Percentiles rank a stretch among this genome's conserved stretches.
Conservation (phyloP, 2,113 vertebrate genomes). For the Platycercus adscitus region DNA sequence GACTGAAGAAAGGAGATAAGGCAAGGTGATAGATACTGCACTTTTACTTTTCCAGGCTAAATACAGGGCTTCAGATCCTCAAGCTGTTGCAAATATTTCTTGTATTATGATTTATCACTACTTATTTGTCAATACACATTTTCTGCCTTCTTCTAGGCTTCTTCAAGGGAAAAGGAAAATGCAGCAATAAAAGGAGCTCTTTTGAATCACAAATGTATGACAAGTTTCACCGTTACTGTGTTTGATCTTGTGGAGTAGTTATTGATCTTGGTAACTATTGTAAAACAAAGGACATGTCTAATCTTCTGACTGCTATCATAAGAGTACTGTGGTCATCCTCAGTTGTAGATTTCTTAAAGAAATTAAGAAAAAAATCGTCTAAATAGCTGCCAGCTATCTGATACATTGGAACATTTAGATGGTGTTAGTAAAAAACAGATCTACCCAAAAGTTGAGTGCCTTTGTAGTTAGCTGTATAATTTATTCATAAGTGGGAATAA, state of each 20-base stretch:
- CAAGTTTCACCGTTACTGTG: not conserved
- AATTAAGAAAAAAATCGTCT: not conserved
- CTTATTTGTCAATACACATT: not conserved
- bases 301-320: not conserved
- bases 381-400: not conserved
- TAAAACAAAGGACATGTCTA: not conserved
- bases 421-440: not conserved
- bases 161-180: not conserved
- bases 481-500: constrained; percentile 46
- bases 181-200: not conserved
- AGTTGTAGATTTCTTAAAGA: not conserved
- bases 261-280: not conserved
- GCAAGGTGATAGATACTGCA: not conserved
- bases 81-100: not conserved
- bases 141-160: not conserved
- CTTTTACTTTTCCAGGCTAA: not conserved
- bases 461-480: constrained; percentile 44
- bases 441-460: not conserved
- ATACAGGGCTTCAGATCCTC: not conserved
- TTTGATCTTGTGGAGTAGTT: not conserved
- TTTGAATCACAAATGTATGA: not conserved
- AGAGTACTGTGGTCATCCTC: not conserved
- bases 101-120: not conserved
- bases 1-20: not conserved
- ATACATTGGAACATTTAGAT: not conserved